These are phyloP conservation scores for Eptatretus burgeri DNA, from an alignment of 2,113 vertebrate genomes.

Conservation along the genomic window DNA sequence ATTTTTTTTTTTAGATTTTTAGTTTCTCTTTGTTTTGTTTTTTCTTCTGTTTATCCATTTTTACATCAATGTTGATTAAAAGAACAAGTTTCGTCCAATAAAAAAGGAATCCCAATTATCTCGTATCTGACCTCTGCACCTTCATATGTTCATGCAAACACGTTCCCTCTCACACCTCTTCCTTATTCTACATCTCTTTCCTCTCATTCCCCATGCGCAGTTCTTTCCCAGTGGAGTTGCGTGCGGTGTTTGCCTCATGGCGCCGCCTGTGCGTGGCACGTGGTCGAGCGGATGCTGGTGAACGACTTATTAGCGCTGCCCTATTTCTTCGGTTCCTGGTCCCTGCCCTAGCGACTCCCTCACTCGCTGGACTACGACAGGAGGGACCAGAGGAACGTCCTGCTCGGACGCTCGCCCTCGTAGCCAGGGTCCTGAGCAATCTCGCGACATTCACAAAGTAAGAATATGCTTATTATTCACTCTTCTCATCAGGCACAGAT, in stretches of 20 bases:
- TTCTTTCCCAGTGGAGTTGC: conserved; percentile 43
- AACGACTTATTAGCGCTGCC: conserved; percentile 50
- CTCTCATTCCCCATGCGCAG: conserved; percentile 15
- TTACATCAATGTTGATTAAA: too few species aligned
- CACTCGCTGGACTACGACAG: conserved; percentile 49
- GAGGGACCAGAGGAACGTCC: conserved; percentile 38
- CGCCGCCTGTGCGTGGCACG: conserved; percentile 26
- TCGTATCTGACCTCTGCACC: too few species aligned
- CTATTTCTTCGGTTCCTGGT: conserved; percentile 71
- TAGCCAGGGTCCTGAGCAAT: conserved; percentile 84
- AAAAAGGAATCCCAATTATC: too few species aligned
- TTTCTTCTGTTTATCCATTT: too few species aligned
- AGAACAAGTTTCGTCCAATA: too few species aligned
- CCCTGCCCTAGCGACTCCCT: conserved; percentile 57
- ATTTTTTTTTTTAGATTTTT: too few species aligned
- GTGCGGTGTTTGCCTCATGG: conserved; percentile 49
- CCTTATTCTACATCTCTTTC: too few species aligned
- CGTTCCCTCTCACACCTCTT: too few species aligned
- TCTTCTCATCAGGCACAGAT: too few species aligned
- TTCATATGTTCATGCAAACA: too few species aligned
- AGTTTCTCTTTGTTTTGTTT: too few species aligned
- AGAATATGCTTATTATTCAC: too few species aligned
- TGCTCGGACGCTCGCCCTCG: conserved; percentile 46
- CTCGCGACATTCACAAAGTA: conserved; percentile 61
- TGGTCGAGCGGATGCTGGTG: conserved; percentile 27